Base-by-base conservation (phyloP, 2,797 vertebrate genomes). In the Lutjanus campechanus region DNA sequence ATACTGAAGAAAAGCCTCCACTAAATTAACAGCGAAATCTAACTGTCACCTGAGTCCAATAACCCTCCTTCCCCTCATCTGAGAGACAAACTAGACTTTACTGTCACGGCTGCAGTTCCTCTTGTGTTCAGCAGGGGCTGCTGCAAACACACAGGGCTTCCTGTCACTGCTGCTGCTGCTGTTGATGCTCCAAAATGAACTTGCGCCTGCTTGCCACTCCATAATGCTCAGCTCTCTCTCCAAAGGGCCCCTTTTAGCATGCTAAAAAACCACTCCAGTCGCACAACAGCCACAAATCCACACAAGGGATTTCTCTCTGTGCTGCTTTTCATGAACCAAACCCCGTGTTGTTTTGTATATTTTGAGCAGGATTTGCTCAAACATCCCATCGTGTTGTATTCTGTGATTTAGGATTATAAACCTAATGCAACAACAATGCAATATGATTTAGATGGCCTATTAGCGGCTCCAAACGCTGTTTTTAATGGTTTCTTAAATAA, bases 121-220 rank as follows among this genome's bases (percentile, higher is more conserved):
- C 44, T 8, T 44, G 20, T 43, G 65, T 19, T 58, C 94, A 94
- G 89, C 91, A 92, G 93, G 91, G 70, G 89, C 29, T 79, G 85
- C 89, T 91, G 49, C 84, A 84, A 89, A 91, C 86, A 91, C 88
- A 65, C 85, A 73, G 49, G 16, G 29, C 36, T 61, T 58, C 13
- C 65, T 67, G 49, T 65, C 61, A 50, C 66, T 69, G 53, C 66
- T 69, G 49, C 66, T 69, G 58, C 63, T 69, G 79, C 40, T 72
- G 69, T 4, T n/a, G 61, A 62, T 62, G 85, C 83, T 81, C 75
- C 73, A 76, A 61, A 76, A 85, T 82, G 1, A 85, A 80, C 85
- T 68, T 0, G 41, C 59, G 66, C 80, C 66, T 77, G 7, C 72
- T 72, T 69, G 60, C 73, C 73, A 43, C 82, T 81, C 64, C 59